Conservation (phyloP, 2,797 vertebrate genomes). For the Fratercula arctica region DNA sequence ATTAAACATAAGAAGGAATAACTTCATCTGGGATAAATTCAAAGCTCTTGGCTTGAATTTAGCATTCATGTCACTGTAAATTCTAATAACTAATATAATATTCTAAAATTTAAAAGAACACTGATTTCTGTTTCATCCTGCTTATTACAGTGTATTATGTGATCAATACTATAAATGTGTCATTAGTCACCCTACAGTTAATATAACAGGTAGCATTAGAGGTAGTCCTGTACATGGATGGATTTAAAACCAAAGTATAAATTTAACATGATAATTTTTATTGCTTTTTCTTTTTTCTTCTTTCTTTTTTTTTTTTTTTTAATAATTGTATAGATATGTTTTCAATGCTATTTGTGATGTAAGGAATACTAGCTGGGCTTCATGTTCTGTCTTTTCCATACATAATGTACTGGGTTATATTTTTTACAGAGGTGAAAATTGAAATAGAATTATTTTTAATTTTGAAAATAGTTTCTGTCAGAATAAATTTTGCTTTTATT, state of each 20-base stretch:
- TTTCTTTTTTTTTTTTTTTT: not conserved
- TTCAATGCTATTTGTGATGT: not conserved
- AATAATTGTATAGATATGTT: not conserved
- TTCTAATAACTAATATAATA: not conserved
- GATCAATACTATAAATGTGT: not conserved
- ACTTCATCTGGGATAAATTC: not conserved
- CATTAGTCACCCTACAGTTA: not conserved
- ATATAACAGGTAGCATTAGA: not conserved
- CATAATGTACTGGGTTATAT: not conserved
- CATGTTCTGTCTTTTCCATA: not conserved
- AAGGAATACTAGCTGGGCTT: not conserved
- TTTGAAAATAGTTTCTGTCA: not conserved
- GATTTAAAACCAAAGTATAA: not conserved
- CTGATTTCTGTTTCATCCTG: not conserved
- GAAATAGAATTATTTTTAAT: not conserved
- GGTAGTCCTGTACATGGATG: not conserved
- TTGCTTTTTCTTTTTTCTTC: not conserved
- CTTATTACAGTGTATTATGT: not conserved
- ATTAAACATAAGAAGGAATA: not conserved
- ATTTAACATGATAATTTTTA: not conserved
- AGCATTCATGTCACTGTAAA: not conserved
- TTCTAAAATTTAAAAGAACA: not conserved
- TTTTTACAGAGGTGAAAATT: not conserved
- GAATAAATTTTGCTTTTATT: not conserved
- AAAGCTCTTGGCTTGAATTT: not conserved